Base-by-base conservation (phyloP, 2,888 invertebrate genomes). In the Crematogaster levior region DNA sequence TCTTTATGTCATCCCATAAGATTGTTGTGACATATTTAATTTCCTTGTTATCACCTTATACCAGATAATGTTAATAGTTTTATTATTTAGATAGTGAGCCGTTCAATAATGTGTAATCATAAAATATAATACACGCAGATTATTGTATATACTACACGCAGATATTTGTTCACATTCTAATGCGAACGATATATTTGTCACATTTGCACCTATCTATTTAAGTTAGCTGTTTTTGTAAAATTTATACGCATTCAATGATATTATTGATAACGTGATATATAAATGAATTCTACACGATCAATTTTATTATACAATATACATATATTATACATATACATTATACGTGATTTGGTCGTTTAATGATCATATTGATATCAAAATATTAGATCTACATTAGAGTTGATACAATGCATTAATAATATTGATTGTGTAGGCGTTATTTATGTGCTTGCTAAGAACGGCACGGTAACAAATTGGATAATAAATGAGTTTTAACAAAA, bases 401-500 rank as follows among this genome's bases (percentile, higher is more conserved):
- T 43, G 21, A 27, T 63, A 27, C 43, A 63, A 27, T 63, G 43
- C 9, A 43, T 63, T 65, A 65, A 27, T 65, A 65, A 65, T 65
- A 65, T 43, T 65, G 43, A 65, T 65, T 43, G 27, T 65, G 43
- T 65, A 65, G 6, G 2, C 1, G 43, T 18, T 65, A 27, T 65
- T 63, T 63, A 77, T 58, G 51, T 73, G 53, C 18, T 74, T 5
- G 83, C 77, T 66, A 84, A 81, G 58, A 53, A 84, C 24, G 73
- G 72, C 84, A 82, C 66, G 79, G n/a, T 53, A 77, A 82, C 61
- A 80, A 85, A 86, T 85, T 83, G 75, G 86, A 86, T 84, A 85
- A 86, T 86, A 87, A 88, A 87, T 66, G 77, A 82, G 83, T 87
- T 83, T 88, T 70, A 77, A 87, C 83, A 83, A 88, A 81, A 81